These are phyloP conservation scores for Hippocampus zosterae DNA, from an alignment of 2,113 vertebrate species.

Conservation along the genomic window DNA sequence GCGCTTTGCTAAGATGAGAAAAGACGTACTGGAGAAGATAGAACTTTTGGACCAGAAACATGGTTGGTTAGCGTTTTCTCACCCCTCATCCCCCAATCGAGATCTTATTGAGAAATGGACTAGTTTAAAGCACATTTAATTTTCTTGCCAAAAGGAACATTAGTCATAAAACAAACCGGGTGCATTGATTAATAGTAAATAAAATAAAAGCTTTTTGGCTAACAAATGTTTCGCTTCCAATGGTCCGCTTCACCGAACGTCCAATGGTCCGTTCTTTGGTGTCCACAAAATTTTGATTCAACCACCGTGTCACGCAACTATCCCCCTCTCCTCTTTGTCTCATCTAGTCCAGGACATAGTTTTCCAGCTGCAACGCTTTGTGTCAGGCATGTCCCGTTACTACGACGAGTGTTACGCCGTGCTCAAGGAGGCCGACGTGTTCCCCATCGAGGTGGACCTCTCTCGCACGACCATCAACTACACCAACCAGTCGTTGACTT, in stretches of 20 bases:
- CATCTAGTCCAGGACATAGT: conserved; percentile 93
- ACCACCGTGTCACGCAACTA: not conserved
- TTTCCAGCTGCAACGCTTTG: conserved; percentile 97
- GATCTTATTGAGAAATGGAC: too few species aligned
- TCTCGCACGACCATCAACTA: conserved; percentile 91
- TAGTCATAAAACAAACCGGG: not conserved
- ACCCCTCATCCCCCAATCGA: too few species aligned
- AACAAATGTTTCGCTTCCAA: too few species aligned
- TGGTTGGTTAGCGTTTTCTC: conserved; percentile 62
- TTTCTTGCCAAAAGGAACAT: too few species aligned
- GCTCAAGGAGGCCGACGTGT: conserved; percentile 90
- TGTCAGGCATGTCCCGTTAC: conserved; percentile 95
- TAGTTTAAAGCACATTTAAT: too few species aligned
- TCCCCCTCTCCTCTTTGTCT: not conserved
- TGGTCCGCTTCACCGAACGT: too few species aligned
- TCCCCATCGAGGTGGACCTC: conserved; percentile 97
- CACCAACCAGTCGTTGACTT: conserved; percentile 74
- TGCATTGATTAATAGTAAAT: too few species aligned
- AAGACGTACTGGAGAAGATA: conserved; percentile 96
- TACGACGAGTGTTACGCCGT: conserved; percentile 91
- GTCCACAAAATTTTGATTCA: too few species aligned
- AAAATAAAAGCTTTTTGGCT: too few species aligned
- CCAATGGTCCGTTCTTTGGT: too few species aligned
- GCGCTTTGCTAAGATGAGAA: conserved; percentile 96
- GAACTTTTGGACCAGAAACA: conserved; percentile 98